Conservation (phyloP, 2,888 invertebrate species). For the Oligia strigilis region DNA sequence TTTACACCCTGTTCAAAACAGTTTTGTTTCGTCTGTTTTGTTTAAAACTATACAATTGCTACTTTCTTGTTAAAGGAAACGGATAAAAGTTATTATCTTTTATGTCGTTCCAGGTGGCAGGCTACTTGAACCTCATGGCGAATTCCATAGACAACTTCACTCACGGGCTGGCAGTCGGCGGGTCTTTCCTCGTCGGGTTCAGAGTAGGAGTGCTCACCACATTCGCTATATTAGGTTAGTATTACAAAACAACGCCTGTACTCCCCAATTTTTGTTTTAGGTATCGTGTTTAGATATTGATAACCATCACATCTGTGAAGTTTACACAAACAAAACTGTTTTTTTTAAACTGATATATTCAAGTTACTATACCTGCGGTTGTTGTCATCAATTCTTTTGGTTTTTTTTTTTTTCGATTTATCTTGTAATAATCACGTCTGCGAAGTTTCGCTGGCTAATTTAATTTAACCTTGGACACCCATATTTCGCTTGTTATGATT, state of each 20-base stretch:
- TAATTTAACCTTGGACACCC: too few species aligned
- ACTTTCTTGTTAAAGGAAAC: not conserved
- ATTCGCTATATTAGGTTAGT: constrained; percentile 94
- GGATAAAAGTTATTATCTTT: not conserved
- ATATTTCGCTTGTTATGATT: too few species aligned
- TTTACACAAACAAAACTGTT: not conserved
- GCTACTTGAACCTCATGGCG: constrained; percentile 98
- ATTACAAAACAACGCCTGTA: not conserved
- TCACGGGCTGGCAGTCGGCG: constrained; percentile 99
- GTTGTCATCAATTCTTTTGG: too few species aligned
- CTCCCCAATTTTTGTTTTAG: not conserved
- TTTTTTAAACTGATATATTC: too few species aligned
- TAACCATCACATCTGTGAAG: not conserved
- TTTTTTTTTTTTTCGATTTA: too few species aligned
- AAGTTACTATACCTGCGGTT: too few species aligned
- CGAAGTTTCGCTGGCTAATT: too few species aligned
- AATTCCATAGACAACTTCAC: constrained; percentile 99
- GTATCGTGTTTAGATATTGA: not conserved
- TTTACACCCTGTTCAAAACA: not conserved
- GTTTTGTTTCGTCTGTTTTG: not conserved
- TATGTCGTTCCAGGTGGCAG: constrained; percentile 91
- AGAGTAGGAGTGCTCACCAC: constrained; percentile 97
- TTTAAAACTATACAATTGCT: not conserved
- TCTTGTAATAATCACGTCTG: too few species aligned
- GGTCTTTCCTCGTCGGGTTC: constrained; percentile 98